phyloP scores from a whole-genome alignment of 2,113 vertebrate species.

The Xiphophorus maculatus region DNA sequence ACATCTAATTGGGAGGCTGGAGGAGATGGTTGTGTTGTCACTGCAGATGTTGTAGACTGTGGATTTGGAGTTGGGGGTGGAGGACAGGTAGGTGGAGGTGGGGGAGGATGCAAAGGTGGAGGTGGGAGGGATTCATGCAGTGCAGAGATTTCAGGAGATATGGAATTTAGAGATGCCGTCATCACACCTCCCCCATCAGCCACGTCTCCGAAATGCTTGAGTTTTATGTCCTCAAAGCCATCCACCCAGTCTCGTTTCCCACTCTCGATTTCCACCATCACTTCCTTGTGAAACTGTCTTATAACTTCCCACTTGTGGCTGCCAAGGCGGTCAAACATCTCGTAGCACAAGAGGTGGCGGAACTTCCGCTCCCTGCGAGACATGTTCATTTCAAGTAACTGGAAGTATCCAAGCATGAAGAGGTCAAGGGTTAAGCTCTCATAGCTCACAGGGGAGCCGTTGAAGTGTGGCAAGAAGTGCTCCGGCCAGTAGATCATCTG shows the following conservation, averaged over 20 bases:
- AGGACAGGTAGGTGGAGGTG: constrained; percentile 47
- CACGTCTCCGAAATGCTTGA: constrained; percentile 86
- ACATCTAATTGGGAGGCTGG: constrained; percentile 10
- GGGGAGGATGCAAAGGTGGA: constrained; percentile 62
- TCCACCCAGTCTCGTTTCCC: constrained; percentile 88
- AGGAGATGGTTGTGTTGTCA: constrained; percentile 15
- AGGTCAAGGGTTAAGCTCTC: constrained; percentile 93
- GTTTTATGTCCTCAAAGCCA: constrained; percentile 91
- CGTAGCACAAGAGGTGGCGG: constrained; percentile 94
- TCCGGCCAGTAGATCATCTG: constrained; percentile 92
- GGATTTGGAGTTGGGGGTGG: constrained; percentile 23
- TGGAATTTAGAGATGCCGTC: constrained; percentile 58
- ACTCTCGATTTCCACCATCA: constrained; percentile 86
- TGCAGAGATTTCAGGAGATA: constrained; percentile 49
- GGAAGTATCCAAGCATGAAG: constrained; percentile 99
- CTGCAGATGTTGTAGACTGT: constrained; percentile 5
- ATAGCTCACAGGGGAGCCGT: constrained; percentile 83
- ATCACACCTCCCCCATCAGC: constrained; percentile 63
- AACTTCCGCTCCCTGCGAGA: constrained; percentile 91
- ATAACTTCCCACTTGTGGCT: constrained; percentile 91
- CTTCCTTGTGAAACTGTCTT: constrained; percentile 88
- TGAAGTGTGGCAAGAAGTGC: constrained; percentile 90
- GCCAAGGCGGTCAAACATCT: constrained; percentile 96
- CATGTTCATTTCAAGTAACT: constrained; percentile 96
- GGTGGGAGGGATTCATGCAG: constrained; percentile 47